Evolutionary conservation across 2,888 invertebrate genomes (phyloP).

Genomic region (Muscina levida): DNA sequence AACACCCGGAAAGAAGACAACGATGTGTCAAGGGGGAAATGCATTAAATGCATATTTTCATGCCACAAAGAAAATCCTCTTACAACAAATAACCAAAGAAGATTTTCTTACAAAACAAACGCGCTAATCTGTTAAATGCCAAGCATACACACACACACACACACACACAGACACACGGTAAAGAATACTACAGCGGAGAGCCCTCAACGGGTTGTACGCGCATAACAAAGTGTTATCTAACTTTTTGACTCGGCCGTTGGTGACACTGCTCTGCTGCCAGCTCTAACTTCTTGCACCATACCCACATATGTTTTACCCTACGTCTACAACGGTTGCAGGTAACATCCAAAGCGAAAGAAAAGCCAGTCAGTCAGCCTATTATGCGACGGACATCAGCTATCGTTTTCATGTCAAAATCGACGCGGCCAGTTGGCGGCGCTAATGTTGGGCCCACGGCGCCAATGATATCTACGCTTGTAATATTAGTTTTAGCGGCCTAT

Average conservation of each 20-base stretch:
- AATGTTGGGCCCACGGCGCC: constrained; percentile 74
- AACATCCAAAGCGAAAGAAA: neutral
- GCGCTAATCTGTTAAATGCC: constrained; percentile 42
- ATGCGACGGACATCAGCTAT: constrained; percentile 48
- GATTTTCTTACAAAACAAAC: constrained; percentile 47
- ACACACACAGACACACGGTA: too few relatives aligned
- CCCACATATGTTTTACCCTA: neutral
- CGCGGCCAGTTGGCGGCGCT: constrained; percentile 78
- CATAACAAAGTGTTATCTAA: constrained; percentile 21
- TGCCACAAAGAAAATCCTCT: constrained; percentile 35
- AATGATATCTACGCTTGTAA: constrained; percentile 75
- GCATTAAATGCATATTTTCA: neutral
- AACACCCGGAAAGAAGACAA: neutral
- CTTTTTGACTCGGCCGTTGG: neutral
- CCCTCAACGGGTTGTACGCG: neutral
- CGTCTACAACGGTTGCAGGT: constrained; percentile 17
- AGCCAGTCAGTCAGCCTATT: neutral
- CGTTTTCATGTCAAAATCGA: constrained; percentile 74
- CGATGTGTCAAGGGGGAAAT: neutral
- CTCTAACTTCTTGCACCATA: constrained; percentile 3
- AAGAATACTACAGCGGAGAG: neutral
- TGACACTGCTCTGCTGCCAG: constrained; percentile 45
- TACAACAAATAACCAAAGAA: constrained; percentile 8
- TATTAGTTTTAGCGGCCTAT: constrained; percentile 71
- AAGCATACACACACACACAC: constrained; percentile 7